A percentile compares a stretch with the other conserved stretches of the same genome.
These are phyloP conservation scores for Otus scops DNA, from an alignment of 2,797 vertebrate species.

Conservation along the genomic window DNA sequence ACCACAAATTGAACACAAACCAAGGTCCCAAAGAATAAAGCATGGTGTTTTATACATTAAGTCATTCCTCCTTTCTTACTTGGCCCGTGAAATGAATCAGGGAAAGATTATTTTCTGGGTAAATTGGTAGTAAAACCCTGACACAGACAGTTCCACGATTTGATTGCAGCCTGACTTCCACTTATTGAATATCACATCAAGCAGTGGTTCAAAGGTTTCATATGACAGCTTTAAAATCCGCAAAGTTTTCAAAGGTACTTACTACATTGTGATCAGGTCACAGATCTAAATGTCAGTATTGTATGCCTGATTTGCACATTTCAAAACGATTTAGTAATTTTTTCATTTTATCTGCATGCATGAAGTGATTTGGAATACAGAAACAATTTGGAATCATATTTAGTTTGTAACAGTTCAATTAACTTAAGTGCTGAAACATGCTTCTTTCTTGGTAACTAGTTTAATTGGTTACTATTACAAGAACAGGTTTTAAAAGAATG, in stretches of 20 bases:
- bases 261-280: constrained; percentile 68
- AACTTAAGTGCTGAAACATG: constrained; percentile 78
- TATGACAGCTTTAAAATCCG: constrained; percentile 49
- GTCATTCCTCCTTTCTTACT: constrained; percentile 48
- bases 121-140: constrained; percentile 69
- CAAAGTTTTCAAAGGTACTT: constrained; percentile 65
- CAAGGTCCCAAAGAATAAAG: constrained; percentile 56
- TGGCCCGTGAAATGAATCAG: constrained; percentile 65
- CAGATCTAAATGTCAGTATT: constrained; percentile 74
- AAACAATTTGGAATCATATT: constrained; percentile 79
- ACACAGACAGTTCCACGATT: constrained; percentile 58
- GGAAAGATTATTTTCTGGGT: constrained; percentile 70
- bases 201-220: constrained; percentile 67
- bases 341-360: constrained; percentile 74
- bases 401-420: constrained; percentile 80
- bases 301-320: constrained; percentile 72
- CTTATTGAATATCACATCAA: constrained; percentile 69
- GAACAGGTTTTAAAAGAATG: constrained; percentile 68
- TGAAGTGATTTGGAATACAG: constrained; percentile 72
- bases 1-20: constrained; percentile 62
- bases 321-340: constrained; percentile 69
- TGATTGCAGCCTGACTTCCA: constrained; percentile 67
- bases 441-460: constrained; percentile 71
- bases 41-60: constrained; percentile 56
- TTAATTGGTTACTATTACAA: constrained; percentile 76